Conservation (phyloP, 2,113 vertebrate genomes). For the Channa argus region DNA sequence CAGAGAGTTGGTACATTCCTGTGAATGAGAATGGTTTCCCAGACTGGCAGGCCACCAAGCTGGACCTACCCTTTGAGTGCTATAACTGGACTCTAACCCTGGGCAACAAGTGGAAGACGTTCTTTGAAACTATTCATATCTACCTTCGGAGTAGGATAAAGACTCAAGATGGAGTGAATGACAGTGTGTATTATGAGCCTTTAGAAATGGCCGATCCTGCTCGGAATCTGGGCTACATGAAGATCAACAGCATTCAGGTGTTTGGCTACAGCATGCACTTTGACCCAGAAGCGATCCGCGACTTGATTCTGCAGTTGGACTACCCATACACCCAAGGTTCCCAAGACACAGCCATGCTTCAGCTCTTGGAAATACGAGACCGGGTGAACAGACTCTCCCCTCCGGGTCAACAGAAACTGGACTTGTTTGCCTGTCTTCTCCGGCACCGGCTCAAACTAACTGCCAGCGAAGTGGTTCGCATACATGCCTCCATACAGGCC, state of each 20-base stretch:
- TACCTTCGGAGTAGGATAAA: conserved; percentile 95
- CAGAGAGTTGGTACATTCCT: conserved; percentile 98
- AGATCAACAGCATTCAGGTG: conserved; percentile 97
- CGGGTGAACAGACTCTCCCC: conserved; percentile 96
- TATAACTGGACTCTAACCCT: conserved; percentile 97
- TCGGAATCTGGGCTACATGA: conserved; percentile 97
- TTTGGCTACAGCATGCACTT: conserved; percentile 99
- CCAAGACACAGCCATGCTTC: conserved; percentile 95
- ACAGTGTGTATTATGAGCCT: conserved; percentile 94
- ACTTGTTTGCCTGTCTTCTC: conserved; percentile 95
- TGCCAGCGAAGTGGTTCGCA: conserved; percentile 94
- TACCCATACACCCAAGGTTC: conserved; percentile 98
- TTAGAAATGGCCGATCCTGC: conserved; percentile 92
- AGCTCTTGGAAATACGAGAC: conserved; percentile 94
- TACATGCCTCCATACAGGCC: conserved; percentile 92
- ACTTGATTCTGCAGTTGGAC: conserved; percentile 96
- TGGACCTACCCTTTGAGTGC: conserved; percentile 95
- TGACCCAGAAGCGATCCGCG: conserved; percentile 95
- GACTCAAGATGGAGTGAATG: conserved; percentile 86
- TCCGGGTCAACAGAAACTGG: conserved; percentile 90
- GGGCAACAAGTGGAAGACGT: conserved; percentile 98
- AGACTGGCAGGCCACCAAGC: conserved; percentile 93
- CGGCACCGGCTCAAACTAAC: conserved; percentile 96
- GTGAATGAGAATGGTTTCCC: conserved; percentile 92
- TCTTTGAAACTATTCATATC: conserved; percentile 98